A percentile compares a stretch with the other conserved stretches of the same genome.
Conservation (phyloP, 2,888 invertebrate genomes). For the Matsumyia berberina region DNA sequence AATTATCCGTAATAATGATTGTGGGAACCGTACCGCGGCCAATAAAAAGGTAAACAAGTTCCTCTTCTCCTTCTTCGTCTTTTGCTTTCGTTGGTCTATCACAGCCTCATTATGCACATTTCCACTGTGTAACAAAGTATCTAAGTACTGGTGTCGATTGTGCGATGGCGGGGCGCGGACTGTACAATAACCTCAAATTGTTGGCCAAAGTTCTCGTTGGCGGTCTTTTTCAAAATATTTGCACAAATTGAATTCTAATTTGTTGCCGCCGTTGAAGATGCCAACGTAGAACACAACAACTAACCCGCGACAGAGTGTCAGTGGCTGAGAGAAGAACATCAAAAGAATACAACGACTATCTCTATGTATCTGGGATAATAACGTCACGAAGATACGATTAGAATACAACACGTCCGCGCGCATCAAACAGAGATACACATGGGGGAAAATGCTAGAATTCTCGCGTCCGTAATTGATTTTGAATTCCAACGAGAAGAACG, state of each 20-base stretch:
- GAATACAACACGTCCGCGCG: conserved; percentile 71
- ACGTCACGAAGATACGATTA: conserved; percentile 75
- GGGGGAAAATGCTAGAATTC: conserved; percentile 52
- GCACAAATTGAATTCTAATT: conserved; percentile 76
- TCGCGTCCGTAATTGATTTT: conserved; percentile 72
- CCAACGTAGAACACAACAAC: not conserved
- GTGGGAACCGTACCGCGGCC: conserved; percentile 71
- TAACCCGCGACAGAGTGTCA: conserved; percentile 38
- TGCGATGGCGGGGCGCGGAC: not conserved
- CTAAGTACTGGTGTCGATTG: no score
- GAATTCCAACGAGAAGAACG: conserved; percentile 30
- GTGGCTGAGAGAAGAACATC: conserved; percentile 59
- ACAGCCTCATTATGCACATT: conserved; percentile 48
- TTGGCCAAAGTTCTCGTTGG: conserved; percentile 66
- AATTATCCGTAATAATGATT: conserved; percentile 76
- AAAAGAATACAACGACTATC: conserved; percentile 65
- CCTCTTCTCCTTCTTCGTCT: not conserved
- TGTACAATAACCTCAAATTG: conserved; percentile 56
- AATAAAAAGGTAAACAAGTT: conserved; percentile 39
- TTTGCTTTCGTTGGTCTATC: not conserved
- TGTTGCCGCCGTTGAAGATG: conserved; percentile 48
- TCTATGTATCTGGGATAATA: conserved; percentile 74
- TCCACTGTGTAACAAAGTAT: conserved; percentile 52
- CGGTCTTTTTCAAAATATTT: conserved; percentile 76
- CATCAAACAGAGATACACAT: conserved; percentile 60